Percentiles rank a stretch among this genome's conserved stretches.
These are phyloP conservation scores for Leptopilina drosophilae DNA, from an alignment of 2,888 invertebrate species.

Conservation along the genomic window DNA sequence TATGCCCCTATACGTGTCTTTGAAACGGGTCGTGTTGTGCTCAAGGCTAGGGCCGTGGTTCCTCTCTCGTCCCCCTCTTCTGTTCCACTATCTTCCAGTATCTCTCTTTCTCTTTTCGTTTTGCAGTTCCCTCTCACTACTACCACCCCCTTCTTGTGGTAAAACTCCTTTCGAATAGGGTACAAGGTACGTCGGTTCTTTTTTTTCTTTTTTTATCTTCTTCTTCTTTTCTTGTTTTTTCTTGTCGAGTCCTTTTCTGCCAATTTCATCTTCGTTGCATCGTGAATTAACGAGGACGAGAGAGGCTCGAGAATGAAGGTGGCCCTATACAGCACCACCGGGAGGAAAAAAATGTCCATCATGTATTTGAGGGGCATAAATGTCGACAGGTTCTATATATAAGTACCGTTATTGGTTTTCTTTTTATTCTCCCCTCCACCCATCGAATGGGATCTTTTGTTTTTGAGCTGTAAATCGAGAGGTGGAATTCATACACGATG, in stretches of 20 bases:
- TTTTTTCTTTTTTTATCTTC: neutral
- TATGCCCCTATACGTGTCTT: slow-evolving; percentile 71
- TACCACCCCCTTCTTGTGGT: slow-evolving; percentile 44
- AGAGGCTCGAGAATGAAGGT: slow-evolving; percentile 12
- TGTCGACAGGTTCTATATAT: slow-evolving; percentile 31
- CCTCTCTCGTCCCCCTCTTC: slow-evolving; percentile 13
- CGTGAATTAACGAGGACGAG: slow-evolving; percentile 36
- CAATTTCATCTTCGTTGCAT: slow-evolving; percentile 39
- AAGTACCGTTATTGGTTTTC: slow-evolving; percentile 1
- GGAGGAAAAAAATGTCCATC: slow-evolving; percentile 19
- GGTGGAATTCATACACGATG: neutral
- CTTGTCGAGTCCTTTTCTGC: slow-evolving; percentile 33
- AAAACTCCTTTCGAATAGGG: slow-evolving; percentile 35
- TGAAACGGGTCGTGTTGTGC: slow-evolving; percentile 73
- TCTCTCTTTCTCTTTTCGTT: slow-evolving; percentile 23
- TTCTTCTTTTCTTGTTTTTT: neutral
- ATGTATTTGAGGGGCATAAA: slow-evolving; percentile 16
- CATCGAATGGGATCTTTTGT: neutral
- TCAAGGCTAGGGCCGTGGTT: slow-evolving; percentile 62
- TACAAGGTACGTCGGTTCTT: slow-evolving; percentile 23
- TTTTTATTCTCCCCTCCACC: neutral
- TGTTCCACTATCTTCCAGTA: neutral
- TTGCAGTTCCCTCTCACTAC: slow-evolving; percentile 29
- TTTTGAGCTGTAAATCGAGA: slow-evolving; percentile 8
- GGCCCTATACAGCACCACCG: slow-evolving; percentile 5